Evolutionary conservation across 2,888 invertebrate species (phyloP), one percentile per base, ranked within the genome.

Genomic region (Tinea semifulvella): DNA sequence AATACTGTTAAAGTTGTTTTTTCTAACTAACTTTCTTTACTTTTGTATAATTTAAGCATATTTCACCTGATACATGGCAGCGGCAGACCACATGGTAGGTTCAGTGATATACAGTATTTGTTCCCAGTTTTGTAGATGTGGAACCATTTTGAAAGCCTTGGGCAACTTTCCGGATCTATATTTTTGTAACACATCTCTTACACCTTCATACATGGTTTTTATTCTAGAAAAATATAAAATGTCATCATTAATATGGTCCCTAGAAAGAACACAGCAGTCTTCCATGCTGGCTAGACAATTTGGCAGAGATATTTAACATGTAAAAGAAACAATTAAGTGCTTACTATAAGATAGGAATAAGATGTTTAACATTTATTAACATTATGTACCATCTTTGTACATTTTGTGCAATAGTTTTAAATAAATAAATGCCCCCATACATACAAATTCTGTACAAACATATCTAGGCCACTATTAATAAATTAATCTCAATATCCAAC

Each of bases 91-190:
- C 31, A 86, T 88, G n/a, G 93, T 88, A 6, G 99, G 98, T 68
- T 94, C 92, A 17, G 92, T 93, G 18, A 94, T 83, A 53, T 90
- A 90, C 16, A 94, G 69, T 54, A 94, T 87, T 70, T 96, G 94
- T 64, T 97, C 97, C 98, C 98, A 98, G 68, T 97, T 96, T 47
- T 86, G 84, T 46, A 98, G 80, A 63, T 89, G 89, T 2, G 98
- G 98, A 49, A 99, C 88, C 60, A 97, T 89, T 84, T 99, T 99
- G 67, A 99, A 98, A 1, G 98, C 96, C 69, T 99, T 98, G 0
- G 99, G 99, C 25, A 99, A 79, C 79, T 96, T 97, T 17, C 99
- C 99, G 63, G 94, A 95, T 49, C 98, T 86, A 66, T 98, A 99
- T 55, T 89, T 91, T 52, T 85, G 82, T 56, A 99, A 82, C 2